A percentile compares a stretch with the other conserved stretches of the same genome.
These are phyloP conservation scores for Caenorhabditis latens DNA, from an alignment of 1,140 invertebrate species.

Conservation along the genomic window DNA sequence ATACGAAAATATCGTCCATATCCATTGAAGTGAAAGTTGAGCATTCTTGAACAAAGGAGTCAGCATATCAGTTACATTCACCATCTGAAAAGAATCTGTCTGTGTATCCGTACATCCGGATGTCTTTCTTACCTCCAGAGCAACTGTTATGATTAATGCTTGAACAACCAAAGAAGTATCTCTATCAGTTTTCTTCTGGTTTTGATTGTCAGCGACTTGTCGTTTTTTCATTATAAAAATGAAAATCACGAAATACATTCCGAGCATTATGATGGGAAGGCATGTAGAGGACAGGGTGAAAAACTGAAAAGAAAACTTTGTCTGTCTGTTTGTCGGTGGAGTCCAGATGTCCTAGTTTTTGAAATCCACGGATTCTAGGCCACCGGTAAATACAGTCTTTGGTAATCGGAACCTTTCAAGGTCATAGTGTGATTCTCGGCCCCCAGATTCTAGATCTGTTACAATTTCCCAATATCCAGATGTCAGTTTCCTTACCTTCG, in stretches of 20 bases:
- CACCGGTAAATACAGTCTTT: no score
- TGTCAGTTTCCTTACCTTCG: conserved; percentile 11
- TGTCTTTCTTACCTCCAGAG: conserved; percentile 38
- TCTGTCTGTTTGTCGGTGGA: not conserved
- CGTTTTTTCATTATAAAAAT: conserved; percentile 55
- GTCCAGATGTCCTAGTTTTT: not conserved
- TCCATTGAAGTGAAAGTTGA: conserved; percentile 25
- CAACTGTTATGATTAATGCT: conserved; percentile 45
- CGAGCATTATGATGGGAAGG: conserved; percentile 40
- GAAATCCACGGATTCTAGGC: no score
- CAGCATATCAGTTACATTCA: conserved; percentile 35
- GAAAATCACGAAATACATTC: conserved; percentile 46
- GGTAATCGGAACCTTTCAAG: no score
- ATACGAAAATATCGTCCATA: conserved; percentile 56
- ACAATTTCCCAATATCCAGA: no score
- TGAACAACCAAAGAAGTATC: conserved; percentile 46
- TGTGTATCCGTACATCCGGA: not conserved
- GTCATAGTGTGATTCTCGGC: no score
- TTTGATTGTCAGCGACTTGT: not conserved
- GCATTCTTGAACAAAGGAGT: conserved; percentile 38
- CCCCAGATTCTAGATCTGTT: no score
- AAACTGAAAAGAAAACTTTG: conserved; percentile 35
- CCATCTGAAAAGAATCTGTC: conserved; percentile 18
- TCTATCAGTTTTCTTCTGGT: conserved; percentile 4
- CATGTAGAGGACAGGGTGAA: conserved; percentile 46